Conservation (phyloP, 2,113 vertebrate species). For the Myotis yumanensis region DNA sequence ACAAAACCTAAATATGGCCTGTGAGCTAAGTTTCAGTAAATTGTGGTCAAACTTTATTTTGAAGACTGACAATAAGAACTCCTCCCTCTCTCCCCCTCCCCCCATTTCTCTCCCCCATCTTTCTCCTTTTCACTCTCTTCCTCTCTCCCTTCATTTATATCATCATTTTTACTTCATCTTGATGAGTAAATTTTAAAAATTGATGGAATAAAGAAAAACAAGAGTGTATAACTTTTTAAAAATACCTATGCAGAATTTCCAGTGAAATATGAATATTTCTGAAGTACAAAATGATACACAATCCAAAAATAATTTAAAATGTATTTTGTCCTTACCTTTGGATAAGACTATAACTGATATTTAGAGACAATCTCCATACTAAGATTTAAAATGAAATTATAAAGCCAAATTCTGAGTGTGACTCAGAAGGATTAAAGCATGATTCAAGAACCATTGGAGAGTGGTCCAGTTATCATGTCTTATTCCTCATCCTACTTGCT, state of each 20-base stretch:
- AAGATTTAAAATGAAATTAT: conserved; percentile 31
- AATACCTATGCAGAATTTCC: background rate
- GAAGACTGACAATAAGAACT: background rate
- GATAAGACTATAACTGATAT: background rate
- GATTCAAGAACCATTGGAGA: background rate
- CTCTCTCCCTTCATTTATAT: background rate
- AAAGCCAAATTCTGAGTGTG: background rate
- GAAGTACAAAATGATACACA: background rate
- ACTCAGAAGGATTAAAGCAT: background rate
- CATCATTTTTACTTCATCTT: background rate
- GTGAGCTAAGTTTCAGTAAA: background rate
- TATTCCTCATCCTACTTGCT: background rate
- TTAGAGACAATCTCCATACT: background rate
- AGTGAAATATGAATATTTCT: background rate
- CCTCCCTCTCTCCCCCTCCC: background rate
- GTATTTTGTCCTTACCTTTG: background rate
- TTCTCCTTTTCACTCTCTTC: too few relatives aligned
- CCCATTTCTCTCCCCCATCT: too few relatives aligned
- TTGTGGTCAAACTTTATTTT: background rate
- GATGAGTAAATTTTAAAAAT: background rate
- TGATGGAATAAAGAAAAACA: background rate
- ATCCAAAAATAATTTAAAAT: conserved; percentile 20
- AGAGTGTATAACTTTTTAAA: conserved; percentile 18
- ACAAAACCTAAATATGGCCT: background rate
- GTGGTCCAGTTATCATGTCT: background rate